Conservation (phyloP, 2,113 vertebrate genomes). For the Triplophysa dalaica region DNA sequence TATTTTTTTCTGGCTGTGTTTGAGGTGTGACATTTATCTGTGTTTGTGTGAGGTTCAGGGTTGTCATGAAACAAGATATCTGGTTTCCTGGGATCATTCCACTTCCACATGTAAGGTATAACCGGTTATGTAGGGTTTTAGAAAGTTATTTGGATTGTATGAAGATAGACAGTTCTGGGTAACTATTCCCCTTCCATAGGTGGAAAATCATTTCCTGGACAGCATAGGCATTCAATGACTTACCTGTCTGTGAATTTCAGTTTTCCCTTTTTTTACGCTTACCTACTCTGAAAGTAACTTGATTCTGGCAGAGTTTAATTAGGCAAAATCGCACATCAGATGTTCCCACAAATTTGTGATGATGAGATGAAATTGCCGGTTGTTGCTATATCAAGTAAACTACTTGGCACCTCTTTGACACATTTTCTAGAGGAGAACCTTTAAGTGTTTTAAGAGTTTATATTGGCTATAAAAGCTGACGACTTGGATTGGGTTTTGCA, state of each 20-base stretch:
- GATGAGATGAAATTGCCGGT: neutral
- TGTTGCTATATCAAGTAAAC: neutral
- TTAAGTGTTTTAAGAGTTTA: neutral
- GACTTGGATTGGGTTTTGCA: neutral
- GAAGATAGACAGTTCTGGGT: neutral
- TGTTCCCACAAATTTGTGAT: neutral
- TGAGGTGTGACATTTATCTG: constrained; percentile 9
- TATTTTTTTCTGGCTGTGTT: neutral
- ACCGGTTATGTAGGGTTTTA: neutral
- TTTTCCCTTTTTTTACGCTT: neutral
- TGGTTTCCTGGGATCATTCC: neutral
- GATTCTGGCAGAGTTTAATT: neutral
- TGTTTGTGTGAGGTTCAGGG: neutral
- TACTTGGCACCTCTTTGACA: neutral
- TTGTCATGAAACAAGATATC: constrained; percentile 3
- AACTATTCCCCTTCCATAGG: too few species aligned
- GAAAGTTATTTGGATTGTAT: neutral
- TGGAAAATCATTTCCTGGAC: neutral
- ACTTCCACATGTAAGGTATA: neutral
- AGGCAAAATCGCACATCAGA: neutral
- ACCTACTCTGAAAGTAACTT: neutral
- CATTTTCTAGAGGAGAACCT: neutral
- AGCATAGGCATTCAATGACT: neutral
- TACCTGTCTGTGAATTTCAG: constrained; percentile 1
- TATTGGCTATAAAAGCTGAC: neutral